Base-by-base conservation (phyloP, 2,888 invertebrate genomes). In the Ennomos erosarius region DNA sequence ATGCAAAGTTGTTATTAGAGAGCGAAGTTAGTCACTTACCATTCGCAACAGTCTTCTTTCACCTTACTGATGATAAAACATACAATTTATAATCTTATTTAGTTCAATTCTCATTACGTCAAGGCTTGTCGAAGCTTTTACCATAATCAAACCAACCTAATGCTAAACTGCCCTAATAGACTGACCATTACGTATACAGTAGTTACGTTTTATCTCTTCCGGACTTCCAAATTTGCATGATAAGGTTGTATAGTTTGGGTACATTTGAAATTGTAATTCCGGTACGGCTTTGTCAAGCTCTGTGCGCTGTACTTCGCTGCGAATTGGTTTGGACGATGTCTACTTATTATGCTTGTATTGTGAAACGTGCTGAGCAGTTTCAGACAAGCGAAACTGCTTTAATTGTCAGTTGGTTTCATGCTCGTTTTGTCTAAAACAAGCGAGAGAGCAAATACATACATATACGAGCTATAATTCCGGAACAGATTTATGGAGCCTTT, bases 191-290 rank as follows among this genome's bases (percentile, higher is more conserved):
- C 11, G 42, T 42, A 42, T 40, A 26, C 26, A 26, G 26, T 26
- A 26, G 26, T 13, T 40, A 43, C 37, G 37, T 58, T 47, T 47
- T 47, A 55, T 51, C 46, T 57, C 49, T 13, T 9, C 13, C n/a
- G 38, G 43, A 52, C 42, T 47, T 47, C 45, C 13, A 10, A 53
- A 64, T 70, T 69, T 68, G 64, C 68, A 72, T 70, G 64, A 59
- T 64, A 62, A 61, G 59, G 54, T 45, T 46, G 37, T 49, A 38
- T 51, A 46, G 56, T 64, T 58, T 59, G 57, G 42, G 56, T 43
- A 46, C 67, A 79, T 78, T 79, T 78, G 69, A 70, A 77, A 78
- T 78, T 78, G 71, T 79, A 78, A 79, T 79, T 69, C 62, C 59
- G 50, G 45, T 59, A 65, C 62, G 59, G 68, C 51, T 74, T 71